Evolutionary conservation across 2,113 vertebrate genomes (phyloP), one percentile per base, ranked within the genome.

Genomic region (Piaya cayana): DNA sequence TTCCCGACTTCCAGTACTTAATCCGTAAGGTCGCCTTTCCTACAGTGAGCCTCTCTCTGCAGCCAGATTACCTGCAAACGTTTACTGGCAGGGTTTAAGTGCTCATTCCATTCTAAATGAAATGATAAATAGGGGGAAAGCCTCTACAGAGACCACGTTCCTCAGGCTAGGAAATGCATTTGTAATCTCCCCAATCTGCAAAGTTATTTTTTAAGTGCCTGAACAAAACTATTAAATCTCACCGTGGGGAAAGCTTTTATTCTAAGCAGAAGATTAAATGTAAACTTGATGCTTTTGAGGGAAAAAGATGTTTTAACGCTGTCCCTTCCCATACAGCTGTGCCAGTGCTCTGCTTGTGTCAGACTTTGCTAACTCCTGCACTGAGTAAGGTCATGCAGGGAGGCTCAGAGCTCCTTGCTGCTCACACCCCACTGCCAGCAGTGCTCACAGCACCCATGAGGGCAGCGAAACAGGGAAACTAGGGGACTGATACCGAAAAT

Each of bases 301-400:
- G 5, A 11, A 5, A 14, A 3, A 8, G 1, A 4, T 19, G 15
- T 34, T 69, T 59, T 47, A 36, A 19, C 1, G 1, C 22, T 15
- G 10, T 22, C 27, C 6, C 27, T 39, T 39, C 50, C 11, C 34
- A 7, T 1, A 9, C 7, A 1, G 42, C 32, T 12, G 26, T 16
- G 21, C 34, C 30, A 39, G 30, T 1, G 60, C 60, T 9, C 47
- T 49, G 21, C 20, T 21, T 47, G 11, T 21, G 47, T 20, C 47
- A 47, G 47, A 21, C 47, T 47, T 21, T 22, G 20, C 47, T 8
- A 47, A 47, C 22, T 36, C n/a, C 26, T 3, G 7, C 10, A 4
- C 58, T 2, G 37, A 7, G 32, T 8, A 2, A 15, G 8, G 13
- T 12, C 2, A 2, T 0, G 3, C 1, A 4, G 42, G 14, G 8